Base-by-base conservation (phyloP, 2,113 vertebrate genomes). In the Alethe castanea region DNA sequence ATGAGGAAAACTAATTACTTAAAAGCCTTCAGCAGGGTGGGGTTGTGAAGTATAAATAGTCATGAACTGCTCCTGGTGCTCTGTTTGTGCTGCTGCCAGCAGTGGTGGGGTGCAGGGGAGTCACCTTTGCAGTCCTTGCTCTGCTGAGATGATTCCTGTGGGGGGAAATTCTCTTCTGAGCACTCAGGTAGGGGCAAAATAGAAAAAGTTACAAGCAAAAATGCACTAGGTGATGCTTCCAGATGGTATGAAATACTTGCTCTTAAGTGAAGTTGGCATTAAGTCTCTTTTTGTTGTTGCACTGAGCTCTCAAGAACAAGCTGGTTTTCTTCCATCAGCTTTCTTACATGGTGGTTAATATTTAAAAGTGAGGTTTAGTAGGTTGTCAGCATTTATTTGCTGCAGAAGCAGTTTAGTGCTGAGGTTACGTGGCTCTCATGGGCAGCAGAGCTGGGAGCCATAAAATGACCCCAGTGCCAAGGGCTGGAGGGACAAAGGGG, bases 1-100 rank as follows among this genome's bases (percentile, higher is more conserved):
- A 95, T 50, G 91, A 96, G 88, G 90, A 80, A 96, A 97, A 88
- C 45, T 90, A 90, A 97, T 96, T 92, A 96, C 65, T 38, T 93
- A 86, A 93, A 92, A 96, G 94, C 92, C 88, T 78, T 70, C 73
- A 38, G 52, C 10, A 15, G 69, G n/a, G 47, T 53, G 72, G 60
- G 42, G 14, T 17, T 71, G 88, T 64, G 83, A 7, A 19, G 77
- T 89, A 72, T 95, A 78, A 94, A 96, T 93, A 94, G 80, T 92
- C 86, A 88, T 95, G 90, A 88, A 38, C 13, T 16, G 29, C 7
- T 45, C 29, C 29, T 50, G 73, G 8, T 35, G 38, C 66, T 48
- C 23, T 4, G 53, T 5, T 26, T 11, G 56, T 66, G 74, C 81
- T 70, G 78, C 22, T 80, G 80, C 61, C 62, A 77, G 60, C 25